These are phyloP conservation scores for Aphrocallistes beatrix DNA, from an alignment of 37 sponge, comb jelly and placozoan genomes.

Conservation along the genomic window DNA sequence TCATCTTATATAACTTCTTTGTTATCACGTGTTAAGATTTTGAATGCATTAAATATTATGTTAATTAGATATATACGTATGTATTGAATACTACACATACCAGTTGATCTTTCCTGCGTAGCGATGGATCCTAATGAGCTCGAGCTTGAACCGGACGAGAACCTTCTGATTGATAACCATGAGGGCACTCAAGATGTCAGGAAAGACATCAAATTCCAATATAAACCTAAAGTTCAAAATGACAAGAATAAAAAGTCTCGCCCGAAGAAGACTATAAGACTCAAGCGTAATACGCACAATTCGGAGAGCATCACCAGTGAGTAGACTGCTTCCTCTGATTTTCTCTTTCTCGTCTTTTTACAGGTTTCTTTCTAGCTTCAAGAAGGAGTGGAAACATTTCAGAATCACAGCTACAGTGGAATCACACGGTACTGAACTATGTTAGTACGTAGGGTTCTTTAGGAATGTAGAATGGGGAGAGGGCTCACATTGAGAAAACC, in stretches of 20 bases:
- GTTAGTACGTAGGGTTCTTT: too few relatives aligned
- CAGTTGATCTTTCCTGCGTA: background rate
- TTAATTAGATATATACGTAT: too few relatives aligned
- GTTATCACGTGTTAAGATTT: too few relatives aligned
- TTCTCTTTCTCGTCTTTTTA: background rate
- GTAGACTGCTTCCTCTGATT: background rate
- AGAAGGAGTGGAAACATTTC: background rate
- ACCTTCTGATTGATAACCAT: background rate
- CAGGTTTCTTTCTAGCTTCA: background rate
- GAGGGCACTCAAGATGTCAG: constrained; percentile 9
- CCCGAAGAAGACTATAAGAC: background rate
- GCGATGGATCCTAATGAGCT: background rate
- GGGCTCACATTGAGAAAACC: too few relatives aligned
- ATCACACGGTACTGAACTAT: constrained; percentile 17
- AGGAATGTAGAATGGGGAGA: too few relatives aligned
- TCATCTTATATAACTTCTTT: too few relatives aligned
- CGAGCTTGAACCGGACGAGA: background rate
- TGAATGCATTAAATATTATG: too few relatives aligned
- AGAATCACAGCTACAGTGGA: background rate
- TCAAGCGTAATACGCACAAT: background rate
- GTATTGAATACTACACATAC: background rate
- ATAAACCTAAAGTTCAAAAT: background rate
- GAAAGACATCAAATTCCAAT: background rate
- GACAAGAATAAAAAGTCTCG: background rate
- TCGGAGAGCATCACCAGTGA: background rate